A percentile compares a stretch with the other conserved stretches of the same genome.
Conservation (phyloP, 2,113 vertebrate species). For the Echinops telfairi region DNA sequence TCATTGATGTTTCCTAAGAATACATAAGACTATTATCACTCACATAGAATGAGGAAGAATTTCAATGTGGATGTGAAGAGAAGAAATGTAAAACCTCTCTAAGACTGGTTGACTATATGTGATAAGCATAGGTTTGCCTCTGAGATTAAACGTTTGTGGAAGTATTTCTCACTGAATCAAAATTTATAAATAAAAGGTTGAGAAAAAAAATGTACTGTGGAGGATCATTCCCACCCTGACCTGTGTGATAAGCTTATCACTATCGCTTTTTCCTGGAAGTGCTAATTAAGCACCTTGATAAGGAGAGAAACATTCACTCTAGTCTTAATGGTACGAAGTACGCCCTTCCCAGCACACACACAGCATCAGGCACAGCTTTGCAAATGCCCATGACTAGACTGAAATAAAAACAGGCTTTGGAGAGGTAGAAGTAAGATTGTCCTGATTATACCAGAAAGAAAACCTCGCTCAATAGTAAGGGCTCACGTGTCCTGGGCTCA, state of each 20-base stretch:
- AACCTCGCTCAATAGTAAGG: neutral
- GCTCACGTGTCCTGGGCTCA: neutral
- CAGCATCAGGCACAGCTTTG: neutral
- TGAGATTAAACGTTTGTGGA: slow-evolving; percentile 53
- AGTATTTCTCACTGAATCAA: slow-evolving; percentile 54
- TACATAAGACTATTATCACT: neutral
- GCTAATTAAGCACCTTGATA: slow-evolving; percentile 59
- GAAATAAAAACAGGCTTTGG: neutral
- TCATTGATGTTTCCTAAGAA: neutral
- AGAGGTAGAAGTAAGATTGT: neutral
- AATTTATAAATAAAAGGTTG: slow-evolving; percentile 60
- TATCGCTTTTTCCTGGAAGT: slow-evolving; percentile 37
- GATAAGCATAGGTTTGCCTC: slow-evolving; percentile 4
- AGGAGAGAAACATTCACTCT: neutral
- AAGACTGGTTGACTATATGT: neutral
- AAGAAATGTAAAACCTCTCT: slow-evolving; percentile 2
- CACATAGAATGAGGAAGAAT: slow-evolving; percentile 31
- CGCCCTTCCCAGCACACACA: neutral
- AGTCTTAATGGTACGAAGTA: neutral
- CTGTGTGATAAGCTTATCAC: neutral
- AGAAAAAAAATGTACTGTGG: slow-evolving; percentile 39
- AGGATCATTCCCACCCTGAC: slow-evolving; percentile 54
- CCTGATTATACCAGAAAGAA: neutral
- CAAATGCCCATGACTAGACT: neutral
- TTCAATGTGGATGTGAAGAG: neutral